Evolutionary conservation across 2,888 invertebrate genomes (phyloP), one percentile per base, ranked within the genome.

Genomic region (Spilarctia lutea): DNA sequence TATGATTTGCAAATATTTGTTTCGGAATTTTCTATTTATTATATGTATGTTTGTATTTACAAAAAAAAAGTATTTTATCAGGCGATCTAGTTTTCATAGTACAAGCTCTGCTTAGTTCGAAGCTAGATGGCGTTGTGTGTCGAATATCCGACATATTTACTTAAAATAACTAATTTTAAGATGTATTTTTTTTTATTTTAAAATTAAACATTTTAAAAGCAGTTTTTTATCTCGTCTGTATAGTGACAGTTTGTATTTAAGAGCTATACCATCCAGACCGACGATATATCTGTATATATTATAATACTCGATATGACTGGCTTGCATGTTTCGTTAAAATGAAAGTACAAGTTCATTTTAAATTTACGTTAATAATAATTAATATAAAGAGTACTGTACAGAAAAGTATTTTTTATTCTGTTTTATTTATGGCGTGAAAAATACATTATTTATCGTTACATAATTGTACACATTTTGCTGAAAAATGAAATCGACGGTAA

Each of bases 271-370:
- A 39, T 70, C 30, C n/a, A 35, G 35, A 35, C 20, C 48, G 48
- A 11, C 30, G 24, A 52, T 68, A 20, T 8, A 33, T 30, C 33
- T 4, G 8, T 48, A 52, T 52, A 68, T 69, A 30, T 30, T 52
- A 56, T 33, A 24, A 56, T 35, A 69, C 35, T 56, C 35, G 27
- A 60, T 70, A 39, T 30, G 35, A 60, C 56, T 27, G 56, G 56
- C 20, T 70, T 70, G 39, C 27, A 70, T 70, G 18, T 60, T 56
- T 39, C 18, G 18, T 70, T 52, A 8, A n/a, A 39, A n/a, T 39
- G 35, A 35, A 18, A 63, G 16, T 56, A n/a, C n/a, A 35, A 35
- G 11, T 48, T 48, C 13, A 56, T 35, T n/a, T 27, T 39, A 39
- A 35, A 20, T 33, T 33, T 52, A n/a, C 24, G n/a, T n/a, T n/a